phyloP scores from a whole-genome alignment of 2,113 vertebrate species.

The Erythrolamprus reginae region DNA sequence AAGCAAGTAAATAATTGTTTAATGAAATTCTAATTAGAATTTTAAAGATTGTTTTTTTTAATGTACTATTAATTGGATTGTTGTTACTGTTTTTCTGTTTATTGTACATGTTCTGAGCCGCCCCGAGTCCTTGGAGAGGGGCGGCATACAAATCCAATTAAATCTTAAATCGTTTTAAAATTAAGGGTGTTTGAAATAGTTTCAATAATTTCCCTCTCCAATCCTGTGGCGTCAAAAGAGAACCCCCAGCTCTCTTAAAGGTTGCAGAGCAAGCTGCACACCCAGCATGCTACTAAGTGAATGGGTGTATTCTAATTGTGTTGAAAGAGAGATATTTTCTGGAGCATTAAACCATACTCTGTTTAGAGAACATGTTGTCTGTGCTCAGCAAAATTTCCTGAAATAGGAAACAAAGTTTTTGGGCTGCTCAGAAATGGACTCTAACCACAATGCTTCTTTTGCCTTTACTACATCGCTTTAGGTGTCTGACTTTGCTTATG shows the following conservation, averaged over 20 bases:
- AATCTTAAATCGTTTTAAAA: no score
- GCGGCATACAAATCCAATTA: no score
- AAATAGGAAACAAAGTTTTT: neutral
- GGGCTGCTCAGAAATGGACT: slow-evolving; percentile 24
- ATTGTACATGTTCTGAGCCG: no score
- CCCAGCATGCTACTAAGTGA: neutral
- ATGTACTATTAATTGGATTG: no score
- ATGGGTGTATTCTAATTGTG: neutral
- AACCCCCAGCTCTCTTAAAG: neutral
- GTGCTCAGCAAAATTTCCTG: slow-evolving; percentile 17
- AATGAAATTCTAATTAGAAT: no score
- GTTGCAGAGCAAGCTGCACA: neutral
- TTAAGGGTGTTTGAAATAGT: no score
- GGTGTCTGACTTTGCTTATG: neutral
- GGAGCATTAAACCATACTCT: neutral
- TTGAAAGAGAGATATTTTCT: neutral
- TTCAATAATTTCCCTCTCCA: neutral
- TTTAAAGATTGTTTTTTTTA: no score
- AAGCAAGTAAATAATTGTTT: no score
- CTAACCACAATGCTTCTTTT: neutral
- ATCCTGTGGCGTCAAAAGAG: neutral
- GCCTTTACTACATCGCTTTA: neutral
- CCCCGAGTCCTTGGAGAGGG: no score
- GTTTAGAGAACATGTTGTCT: neutral
- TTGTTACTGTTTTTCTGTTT: no score